These are phyloP conservation scores for Myotis brandtii DNA, from an alignment of 2,113 vertebrate species.

Conservation along the genomic window DNA sequence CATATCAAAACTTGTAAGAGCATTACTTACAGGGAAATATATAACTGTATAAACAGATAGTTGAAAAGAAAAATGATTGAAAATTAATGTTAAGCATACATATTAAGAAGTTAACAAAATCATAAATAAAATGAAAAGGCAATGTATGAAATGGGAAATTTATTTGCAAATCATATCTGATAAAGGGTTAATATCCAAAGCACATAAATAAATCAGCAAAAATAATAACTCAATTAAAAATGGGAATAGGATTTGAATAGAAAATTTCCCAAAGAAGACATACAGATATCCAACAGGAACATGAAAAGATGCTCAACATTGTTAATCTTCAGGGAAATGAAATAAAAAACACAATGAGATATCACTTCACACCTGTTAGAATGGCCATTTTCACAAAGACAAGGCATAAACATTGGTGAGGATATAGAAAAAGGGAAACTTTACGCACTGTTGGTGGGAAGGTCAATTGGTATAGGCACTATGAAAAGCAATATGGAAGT, in stretches of 20 bases:
- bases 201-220: background rate
- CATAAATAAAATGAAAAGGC: background rate
- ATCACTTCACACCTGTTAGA: background rate
- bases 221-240: background rate
- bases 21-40: background rate
- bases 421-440: background rate
- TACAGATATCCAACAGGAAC: background rate
- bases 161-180: background rate
- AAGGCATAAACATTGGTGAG: background rate
- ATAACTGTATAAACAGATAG: background rate
- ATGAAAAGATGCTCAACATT: background rate
- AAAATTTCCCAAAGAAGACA: background rate
- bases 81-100: background rate
- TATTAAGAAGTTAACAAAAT: slow-evolving; percentile 2
- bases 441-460: background rate
- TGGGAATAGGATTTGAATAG: background rate
- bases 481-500: background rate
- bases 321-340: background rate
- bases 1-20: background rate
- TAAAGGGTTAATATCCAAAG: background rate
- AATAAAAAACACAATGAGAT: background rate
- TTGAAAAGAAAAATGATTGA: background rate
- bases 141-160: background rate
- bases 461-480: background rate
- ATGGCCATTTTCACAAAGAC: background rate